Evolutionary conservation across 2,888 invertebrate species (phyloP), one percentile per base, ranked within the genome.

Genomic region (Drymonia ruficornis): DNA sequence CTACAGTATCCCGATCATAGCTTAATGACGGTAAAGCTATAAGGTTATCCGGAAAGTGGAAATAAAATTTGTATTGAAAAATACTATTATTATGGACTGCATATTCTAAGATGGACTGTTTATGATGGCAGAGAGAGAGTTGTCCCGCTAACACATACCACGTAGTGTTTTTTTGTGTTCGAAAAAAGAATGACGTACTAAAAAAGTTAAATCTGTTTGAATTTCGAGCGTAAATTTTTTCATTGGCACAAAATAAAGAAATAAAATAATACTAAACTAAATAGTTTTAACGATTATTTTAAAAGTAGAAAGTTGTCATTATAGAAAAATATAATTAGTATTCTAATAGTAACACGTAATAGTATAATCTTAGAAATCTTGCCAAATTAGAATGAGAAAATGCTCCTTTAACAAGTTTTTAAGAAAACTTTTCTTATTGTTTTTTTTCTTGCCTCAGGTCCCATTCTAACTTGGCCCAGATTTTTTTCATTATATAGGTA

Each of bases 241-340:
- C n/a, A 72, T 67, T 70, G 74, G 72, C 74, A 67, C 76, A 70
- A 64, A 53, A 67, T 64, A 70, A 67, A 58, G 51, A 62, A 68
- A 62, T 71, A 72, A 69, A 68, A 23, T 1, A 65, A 63, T 53
- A 70, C 76, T 72, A 72, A 42, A 31, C 29, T 6, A 29, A 13
- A 40, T 29, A 7, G 31, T 31, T n/a, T 48, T 31, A 42, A 43
- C 13, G 50, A 49, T 38, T 12, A 59, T 59, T 58, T 56, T 45
- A 80, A 86, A 86, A 87, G 82, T 89, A 87, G 86, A 89, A 89
- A 89, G 85, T 82, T 82, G 80, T 74, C 74, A 72, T 73, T 84
- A 76, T 79, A 89, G 88, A 91, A 89, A 91, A 91, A 91, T 89
- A 91, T 89, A 88, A 80, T 85, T 78, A 83, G 80, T 77, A 72